Conservation (phyloP, 2,113 vertebrate species). For the Mirza zaza region DNA sequence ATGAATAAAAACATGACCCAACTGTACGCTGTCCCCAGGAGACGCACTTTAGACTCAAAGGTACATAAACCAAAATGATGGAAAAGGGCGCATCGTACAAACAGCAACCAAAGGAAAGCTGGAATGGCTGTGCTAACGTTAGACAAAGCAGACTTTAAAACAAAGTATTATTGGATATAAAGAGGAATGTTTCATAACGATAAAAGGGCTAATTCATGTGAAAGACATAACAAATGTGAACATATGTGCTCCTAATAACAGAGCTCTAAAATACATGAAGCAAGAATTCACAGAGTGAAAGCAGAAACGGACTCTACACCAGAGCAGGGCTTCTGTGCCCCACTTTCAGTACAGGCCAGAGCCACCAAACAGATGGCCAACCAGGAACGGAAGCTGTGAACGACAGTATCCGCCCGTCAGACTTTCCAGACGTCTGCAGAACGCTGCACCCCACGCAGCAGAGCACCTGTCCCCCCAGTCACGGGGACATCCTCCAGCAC, state of each 20-base stretch:
- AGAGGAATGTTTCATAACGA: background rate
- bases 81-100: too few species aligned
- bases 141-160: background rate
- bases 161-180: background rate
- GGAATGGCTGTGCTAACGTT: rapidly evolving
- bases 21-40: background rate
- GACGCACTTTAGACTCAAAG: background rate
- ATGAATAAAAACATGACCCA: background rate
- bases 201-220: background rate
- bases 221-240: too few species aligned
- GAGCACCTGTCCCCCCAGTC: background rate
- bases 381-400: rapidly evolving
- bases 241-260: background rate
- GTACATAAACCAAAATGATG: background rate
- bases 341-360: rapidly evolving
- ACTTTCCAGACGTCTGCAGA: rapidly evolving
- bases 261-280: background rate
- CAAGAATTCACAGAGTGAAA: too few species aligned
- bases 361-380: background rate
- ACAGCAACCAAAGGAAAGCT: background rate
- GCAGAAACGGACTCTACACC: rapidly evolving
- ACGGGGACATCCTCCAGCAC: rapidly evolving
- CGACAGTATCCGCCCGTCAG: rapidly evolving
- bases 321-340: rapidly evolving
- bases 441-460: rapidly evolving